Conservation (phyloP, 2,888 invertebrate genomes). For the Caenorhabditis wallacei region DNA sequence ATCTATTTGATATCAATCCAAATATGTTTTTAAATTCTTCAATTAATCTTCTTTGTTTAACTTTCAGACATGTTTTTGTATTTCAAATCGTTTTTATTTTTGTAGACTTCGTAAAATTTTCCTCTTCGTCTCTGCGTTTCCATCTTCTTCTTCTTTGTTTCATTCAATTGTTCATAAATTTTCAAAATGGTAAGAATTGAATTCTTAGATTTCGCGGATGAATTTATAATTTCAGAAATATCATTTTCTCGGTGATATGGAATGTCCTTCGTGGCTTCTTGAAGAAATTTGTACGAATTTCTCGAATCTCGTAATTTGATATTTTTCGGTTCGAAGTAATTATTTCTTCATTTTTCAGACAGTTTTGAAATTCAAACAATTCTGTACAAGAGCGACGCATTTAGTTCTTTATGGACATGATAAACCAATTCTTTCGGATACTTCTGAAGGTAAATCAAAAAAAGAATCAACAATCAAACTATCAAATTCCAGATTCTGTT, state of each 20-base stretch:
- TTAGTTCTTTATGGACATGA: slow-evolving; percentile 38
- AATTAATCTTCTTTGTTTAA: background rate
- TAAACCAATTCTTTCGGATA: slow-evolving; percentile 20
- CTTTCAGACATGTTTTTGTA: background rate
- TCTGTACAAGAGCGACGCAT: slow-evolving; percentile 29
- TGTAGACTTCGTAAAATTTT: background rate
- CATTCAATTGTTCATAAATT: background rate
- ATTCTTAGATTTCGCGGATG: background rate
- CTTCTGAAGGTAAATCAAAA: slow-evolving; percentile 10
- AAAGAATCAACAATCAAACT: background rate
- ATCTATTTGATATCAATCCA: no score
- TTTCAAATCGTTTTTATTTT: background rate
- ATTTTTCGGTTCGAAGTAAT: background rate
- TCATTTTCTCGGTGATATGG: slow-evolving; percentile 44
- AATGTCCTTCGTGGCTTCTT: slow-evolving; percentile 51
- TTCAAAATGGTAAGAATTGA: slow-evolving; percentile 12
- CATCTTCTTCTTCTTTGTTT: slow-evolving; percentile 1
- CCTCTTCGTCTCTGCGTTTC: background rate
- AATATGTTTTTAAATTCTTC: no score
- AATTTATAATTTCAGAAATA: slow-evolving; percentile 25
- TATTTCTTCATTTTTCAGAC: no score
- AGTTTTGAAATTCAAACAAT: slow-evolving; percentile 33
- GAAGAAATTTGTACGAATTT: slow-evolving; percentile 48
- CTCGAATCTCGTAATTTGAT: slow-evolving; percentile 8
- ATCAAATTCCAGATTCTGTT: slow-evolving; percentile 6